Conservation (phyloP, 2,888 invertebrate genomes). For the Acheta domesticus region DNA sequence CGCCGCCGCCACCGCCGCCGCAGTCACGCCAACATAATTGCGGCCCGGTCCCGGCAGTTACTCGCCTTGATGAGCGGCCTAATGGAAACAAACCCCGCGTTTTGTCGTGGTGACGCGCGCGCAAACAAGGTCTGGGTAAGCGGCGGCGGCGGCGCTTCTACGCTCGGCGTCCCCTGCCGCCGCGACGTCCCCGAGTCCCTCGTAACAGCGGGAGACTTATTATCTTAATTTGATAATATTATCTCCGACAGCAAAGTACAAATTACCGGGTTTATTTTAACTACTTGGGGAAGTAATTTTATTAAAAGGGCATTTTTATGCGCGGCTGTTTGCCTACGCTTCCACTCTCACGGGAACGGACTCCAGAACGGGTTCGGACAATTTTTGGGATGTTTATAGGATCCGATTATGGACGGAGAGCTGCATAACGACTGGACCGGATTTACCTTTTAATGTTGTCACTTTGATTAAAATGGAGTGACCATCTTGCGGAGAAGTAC, state of each 20-base stretch:
- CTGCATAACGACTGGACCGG: too few species aligned
- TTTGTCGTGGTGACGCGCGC: constrained; percentile 7
- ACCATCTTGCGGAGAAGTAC: neutral
- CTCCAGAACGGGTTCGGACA: neutral
- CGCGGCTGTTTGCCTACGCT: neutral
- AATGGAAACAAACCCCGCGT: neutral
- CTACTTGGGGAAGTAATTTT: neutral
- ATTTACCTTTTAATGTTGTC: neutral
- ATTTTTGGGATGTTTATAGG: neutral
- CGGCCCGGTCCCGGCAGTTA: neutral
- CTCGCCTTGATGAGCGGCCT: constrained; percentile 1
- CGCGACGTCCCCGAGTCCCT: neutral
- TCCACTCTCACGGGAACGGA: neutral
- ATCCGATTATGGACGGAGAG: neutral
- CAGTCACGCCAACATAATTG: constrained; percentile 18
- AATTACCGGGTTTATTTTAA: constrained; percentile 4
- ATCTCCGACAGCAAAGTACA: neutral
- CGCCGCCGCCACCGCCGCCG: neutral
- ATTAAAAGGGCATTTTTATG: neutral
- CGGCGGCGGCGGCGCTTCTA: neutral
- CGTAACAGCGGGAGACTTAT: neutral
- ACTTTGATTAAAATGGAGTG: neutral
- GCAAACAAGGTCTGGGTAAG: neutral
- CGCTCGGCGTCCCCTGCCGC: neutral
- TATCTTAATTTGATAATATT: neutral